Conservation (phyloP, 2,888 invertebrate genomes). For the Trichopoda pennipes region DNA sequence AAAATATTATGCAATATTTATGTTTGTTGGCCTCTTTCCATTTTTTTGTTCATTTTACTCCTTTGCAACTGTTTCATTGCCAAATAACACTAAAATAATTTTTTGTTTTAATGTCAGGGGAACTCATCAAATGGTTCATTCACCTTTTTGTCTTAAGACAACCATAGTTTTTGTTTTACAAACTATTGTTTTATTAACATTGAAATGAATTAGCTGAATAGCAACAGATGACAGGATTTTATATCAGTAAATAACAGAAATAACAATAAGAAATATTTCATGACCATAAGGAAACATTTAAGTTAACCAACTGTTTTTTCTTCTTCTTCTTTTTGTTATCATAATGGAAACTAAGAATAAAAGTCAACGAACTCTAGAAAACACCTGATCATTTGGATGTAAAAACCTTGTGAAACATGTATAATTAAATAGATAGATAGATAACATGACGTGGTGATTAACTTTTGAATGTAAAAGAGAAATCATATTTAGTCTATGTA, state of each 20-base stretch:
- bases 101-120: conserved; percentile 25
- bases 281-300: conserved; percentile 45
- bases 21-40: conserved; percentile 16
- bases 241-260: conserved; percentile 4
- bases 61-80: conserved; percentile 56
- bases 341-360: conserved; percentile 19
- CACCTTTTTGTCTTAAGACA: conserved; percentile 44
- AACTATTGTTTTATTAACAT: conserved; percentile 50
- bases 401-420: conserved; percentile 11
- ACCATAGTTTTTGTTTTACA: neutral
- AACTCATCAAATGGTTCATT: conserved; percentile 67
- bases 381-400: neutral
- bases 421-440: conserved; percentile 23
- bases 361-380: conserved; percentile 54
- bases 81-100: conserved; percentile 36
- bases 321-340: conserved; percentile 17
- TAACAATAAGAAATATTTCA: conserved; percentile 26
- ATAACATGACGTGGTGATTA: conserved; percentile 15
- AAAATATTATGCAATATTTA: conserved; percentile 59
- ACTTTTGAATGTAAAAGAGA: neutral
- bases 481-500: too few relatives aligned
- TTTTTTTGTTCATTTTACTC: neutral
- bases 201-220: conserved; percentile 32
- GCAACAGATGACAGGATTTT: conserved; percentile 68
- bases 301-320: conserved; percentile 47